phyloP scores from a whole-genome alignment of 2,113 vertebrate species.

The Indri indri region DNA sequence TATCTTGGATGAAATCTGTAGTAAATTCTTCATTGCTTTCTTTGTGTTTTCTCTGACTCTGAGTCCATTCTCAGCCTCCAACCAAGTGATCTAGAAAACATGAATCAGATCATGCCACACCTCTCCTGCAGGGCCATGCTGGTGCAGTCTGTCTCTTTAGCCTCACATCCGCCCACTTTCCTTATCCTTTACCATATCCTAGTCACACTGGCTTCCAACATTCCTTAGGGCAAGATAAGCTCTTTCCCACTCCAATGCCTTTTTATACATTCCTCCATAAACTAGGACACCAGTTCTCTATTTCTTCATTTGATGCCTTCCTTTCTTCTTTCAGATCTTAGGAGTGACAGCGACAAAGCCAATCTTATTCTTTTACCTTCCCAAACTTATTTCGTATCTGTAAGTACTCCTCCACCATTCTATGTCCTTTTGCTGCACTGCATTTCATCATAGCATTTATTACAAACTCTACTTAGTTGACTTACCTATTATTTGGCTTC shows the following conservation, averaged over 20 bases:
- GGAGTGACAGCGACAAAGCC: background rate
- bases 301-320: background rate
- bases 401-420: background rate
- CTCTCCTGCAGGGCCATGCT: background rate
- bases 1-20: background rate
- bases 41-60: background rate
- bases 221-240: background rate
- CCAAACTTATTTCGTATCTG: background rate
- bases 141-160: background rate
- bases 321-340: background rate
- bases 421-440: background rate
- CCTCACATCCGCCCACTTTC: background rate
- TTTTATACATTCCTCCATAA: background rate
- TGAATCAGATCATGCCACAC: background rate
- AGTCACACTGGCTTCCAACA: background rate
- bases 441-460: background rate
- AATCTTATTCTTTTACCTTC: background rate
- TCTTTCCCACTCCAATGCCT: background rate
- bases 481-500: background rate
- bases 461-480: background rate
- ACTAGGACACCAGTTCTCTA: background rate
- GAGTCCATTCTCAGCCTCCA: background rate
- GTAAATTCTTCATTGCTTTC: background rate
- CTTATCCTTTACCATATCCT: accelerated
- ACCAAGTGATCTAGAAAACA: background rate